Base-by-base conservation (phyloP, 2,797 vertebrate species). In the Anas acuta region DNA sequence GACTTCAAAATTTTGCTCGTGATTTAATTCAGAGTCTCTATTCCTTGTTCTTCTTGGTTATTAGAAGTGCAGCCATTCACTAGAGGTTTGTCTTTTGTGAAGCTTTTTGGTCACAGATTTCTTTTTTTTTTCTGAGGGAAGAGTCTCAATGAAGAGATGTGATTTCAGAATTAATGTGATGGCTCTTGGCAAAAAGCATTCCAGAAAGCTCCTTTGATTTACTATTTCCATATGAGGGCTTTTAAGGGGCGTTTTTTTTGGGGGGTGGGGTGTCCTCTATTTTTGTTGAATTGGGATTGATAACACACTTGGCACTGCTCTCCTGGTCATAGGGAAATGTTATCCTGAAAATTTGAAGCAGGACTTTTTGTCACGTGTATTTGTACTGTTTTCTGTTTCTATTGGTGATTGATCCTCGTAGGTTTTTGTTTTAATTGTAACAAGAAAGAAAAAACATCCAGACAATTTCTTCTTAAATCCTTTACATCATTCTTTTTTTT, bases 61-160 rank as follows among this genome's bases (percentile, higher is more conserved):
- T 90, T 94, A 94, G 93, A 96, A 95, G 64, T 39, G 65, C 56
- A 91, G 41, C 47, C 88, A 73, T 93, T 95, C 87, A 76, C 77
- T 49, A 65, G 87, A 89, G 78, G 13, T 92, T 95, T 92, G 84
- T 74, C 90, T 94, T 94, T 96, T 93, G 84, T 89, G 69, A 30
- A 67, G 49, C 49, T 85, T 88, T 96, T 87, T 93, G 87, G 93
- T 93, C 16, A 1, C 57, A 80, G 49, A 43, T 91, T 90, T 56
- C 61, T 84, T 93, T 90, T 64, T 64, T 61, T 61, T 93, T 30
- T 94, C 89, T 61, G 57, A 90, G 81, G 58, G 69, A 93, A 93
- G 22, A 0, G 33, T 72, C 67, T 92, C 72, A 84, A 49, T 69
- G 77, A 95, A 83, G 90, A 92, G 19, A 37, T 71, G 37, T 92